Evolutionary conservation across 2,888 invertebrate species (phyloP), one percentile per base, ranked within the genome.

Genomic region (Diarsia dahlii): DNA sequence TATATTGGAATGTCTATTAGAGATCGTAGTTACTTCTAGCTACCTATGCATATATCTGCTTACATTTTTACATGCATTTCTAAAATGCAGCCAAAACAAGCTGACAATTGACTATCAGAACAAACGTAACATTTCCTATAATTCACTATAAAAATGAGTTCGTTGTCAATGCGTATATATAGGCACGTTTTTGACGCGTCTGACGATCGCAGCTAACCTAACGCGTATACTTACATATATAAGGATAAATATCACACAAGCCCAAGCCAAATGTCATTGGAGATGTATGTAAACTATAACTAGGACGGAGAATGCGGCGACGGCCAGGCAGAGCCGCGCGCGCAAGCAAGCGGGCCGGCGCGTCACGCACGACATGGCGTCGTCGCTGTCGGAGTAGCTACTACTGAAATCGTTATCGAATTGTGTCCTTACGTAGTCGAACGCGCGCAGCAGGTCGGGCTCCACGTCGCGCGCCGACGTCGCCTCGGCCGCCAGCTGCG

Each of bases 371-470:
- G 91, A 89, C 69, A 89, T 78, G 63, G 87, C 89, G 80, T 91
- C 92, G 70, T 94, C 94, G 74, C 89, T 91, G 85, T 92, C 93
- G 34, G 91, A 86, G 87, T 90, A 93, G 90, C 84, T 84, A 92
- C 74, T 84, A 92, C 92, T 93, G 90, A 93, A 93, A 94, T 95
- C 95, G 80, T 92, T 93, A 94, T 95, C 95, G 94, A 94, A 95
- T 90, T 84, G 88, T 84, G 92, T 91, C 93, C 97, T 97, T 97
- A 97, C 97, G 90, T 96, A 96, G 94, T 97, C 96, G 91, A 95
- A 94, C 45, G 95, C 93, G 82, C 95, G 95, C 52, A 97, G 95
- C 70, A 96, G 92, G 88, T 97, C 97, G 72, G 96, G 96, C 54
- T 95, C 94, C 1, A 95, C 91, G 75, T 97, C 95, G 84, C 8